Evolutionary conservation across 2,797 vertebrate species (phyloP).

Genomic region (Enteromius argenteus): DNA sequence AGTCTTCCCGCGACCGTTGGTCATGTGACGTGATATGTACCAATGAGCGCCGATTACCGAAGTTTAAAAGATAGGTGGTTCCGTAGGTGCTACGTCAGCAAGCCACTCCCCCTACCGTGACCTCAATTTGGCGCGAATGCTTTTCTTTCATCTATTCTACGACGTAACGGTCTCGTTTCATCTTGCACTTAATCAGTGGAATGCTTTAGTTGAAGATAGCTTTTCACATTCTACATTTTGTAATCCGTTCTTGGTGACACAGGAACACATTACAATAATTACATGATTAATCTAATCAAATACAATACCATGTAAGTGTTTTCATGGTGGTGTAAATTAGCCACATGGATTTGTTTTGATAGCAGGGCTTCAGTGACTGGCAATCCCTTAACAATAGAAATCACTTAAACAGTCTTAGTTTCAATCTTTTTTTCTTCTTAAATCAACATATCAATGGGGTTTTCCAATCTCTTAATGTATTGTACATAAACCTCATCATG

Average conservation of each 20-base stretch:
- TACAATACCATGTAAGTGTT: not conserved
- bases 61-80: conserved; percentile 84
- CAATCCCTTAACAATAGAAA: not conserved
- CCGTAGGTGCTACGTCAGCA: conserved; percentile 61
- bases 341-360: conserved; percentile 48
- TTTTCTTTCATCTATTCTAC: conserved; percentile 37
- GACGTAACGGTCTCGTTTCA: conserved; percentile 1
- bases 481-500: not conserved
- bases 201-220: not conserved
- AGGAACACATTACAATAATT: not conserved
- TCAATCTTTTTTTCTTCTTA: not conserved
- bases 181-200: not conserved
- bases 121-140: conserved; percentile 74
- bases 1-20: conserved; percentile 97
- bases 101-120: conserved; percentile 31
- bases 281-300: too few relatives aligned
- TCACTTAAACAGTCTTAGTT: not conserved
- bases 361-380: not conserved
- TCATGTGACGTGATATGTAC: conserved; percentile 76
- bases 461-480: not conserved
- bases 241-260: not conserved
- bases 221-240: conserved; percentile 5
- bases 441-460: not conserved
- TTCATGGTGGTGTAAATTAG: conserved; percentile 28
- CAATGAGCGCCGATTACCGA: conserved; percentile 73